A percentile compares a stretch with the other conserved stretches of the same genome.
Evolutionary conservation across 2,113 vertebrate genomes (phyloP).

Genomic region (Microcebus lehilahytsara): DNA sequence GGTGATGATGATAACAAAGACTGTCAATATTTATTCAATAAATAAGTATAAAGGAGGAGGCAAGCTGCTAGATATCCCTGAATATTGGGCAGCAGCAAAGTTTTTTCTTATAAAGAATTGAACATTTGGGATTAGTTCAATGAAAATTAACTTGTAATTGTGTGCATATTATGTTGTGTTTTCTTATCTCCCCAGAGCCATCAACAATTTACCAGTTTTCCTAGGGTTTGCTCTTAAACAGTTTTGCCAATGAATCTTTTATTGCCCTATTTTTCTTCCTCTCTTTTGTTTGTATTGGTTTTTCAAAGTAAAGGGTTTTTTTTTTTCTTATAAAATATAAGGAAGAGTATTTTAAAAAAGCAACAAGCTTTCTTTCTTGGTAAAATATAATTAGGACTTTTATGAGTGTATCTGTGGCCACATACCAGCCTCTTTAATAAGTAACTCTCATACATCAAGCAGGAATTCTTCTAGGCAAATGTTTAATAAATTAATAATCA

Average conservation of each 20-base stretch:
- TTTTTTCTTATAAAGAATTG: slow-evolving; percentile 21
- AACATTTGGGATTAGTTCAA: neutral
- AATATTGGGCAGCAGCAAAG: neutral
- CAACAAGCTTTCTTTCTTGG: neutral
- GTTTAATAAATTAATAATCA: slow-evolving; percentile 2
- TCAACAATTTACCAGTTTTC: neutral
- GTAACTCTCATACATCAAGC: neutral
- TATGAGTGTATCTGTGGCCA: neutral
- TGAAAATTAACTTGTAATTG: slow-evolving; percentile 2
- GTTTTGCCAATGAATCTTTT: slow-evolving; percentile 17
- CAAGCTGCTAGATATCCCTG: neutral
- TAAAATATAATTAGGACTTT: neutral
- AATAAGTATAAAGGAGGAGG: neutral
- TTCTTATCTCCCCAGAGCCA: neutral
- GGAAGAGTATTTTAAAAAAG: neutral
- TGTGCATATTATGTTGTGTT: neutral
- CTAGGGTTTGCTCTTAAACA: neutral
- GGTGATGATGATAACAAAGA: neutral
- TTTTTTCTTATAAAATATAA: slow-evolving; percentile 28
- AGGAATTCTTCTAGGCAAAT: neutral
- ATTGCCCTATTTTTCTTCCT: neutral
- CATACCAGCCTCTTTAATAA: neutral
- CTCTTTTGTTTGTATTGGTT: neutral
- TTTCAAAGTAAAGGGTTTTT: neutral
- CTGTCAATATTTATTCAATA: neutral